Conservation (phyloP, 2,113 vertebrate species). For the Cheirogaleus medius region DNA sequence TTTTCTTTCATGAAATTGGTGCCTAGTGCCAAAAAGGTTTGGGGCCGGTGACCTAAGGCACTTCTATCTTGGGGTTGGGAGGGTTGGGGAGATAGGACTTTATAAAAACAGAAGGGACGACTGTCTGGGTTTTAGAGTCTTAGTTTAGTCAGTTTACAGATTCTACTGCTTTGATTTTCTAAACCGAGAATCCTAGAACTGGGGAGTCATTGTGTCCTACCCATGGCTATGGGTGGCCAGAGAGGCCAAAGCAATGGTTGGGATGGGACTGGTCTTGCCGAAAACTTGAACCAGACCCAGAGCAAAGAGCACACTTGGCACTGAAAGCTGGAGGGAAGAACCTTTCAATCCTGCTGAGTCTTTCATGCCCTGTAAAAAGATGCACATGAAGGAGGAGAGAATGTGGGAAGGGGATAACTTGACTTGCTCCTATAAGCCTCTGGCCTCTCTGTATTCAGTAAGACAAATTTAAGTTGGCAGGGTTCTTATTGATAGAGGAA, state of each 20-base stretch:
- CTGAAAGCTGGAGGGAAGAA: background rate
- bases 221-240: no score
- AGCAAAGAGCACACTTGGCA: background rate
- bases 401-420: background rate
- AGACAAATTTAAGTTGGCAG: background rate
- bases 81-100: background rate
- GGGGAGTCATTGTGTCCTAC: background rate
- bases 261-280: background rate
- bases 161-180: background rate
- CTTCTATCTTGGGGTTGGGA: background rate
- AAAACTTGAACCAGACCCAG: background rate
- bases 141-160: background rate
- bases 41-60: background rate
- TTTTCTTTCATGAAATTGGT: no score
- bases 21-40: no score
- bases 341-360: background rate
- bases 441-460: background rate
- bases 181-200: background rate
- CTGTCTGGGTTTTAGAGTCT: background rate
- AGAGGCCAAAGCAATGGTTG: background rate
- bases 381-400: background rate
- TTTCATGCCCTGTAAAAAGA: background rate
- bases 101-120: background rate
- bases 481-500: background rate
- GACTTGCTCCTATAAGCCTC: background rate